Evolutionary conservation across 1,140 invertebrate species (phyloP).

Genomic region (Oscheius sp.): DNA sequence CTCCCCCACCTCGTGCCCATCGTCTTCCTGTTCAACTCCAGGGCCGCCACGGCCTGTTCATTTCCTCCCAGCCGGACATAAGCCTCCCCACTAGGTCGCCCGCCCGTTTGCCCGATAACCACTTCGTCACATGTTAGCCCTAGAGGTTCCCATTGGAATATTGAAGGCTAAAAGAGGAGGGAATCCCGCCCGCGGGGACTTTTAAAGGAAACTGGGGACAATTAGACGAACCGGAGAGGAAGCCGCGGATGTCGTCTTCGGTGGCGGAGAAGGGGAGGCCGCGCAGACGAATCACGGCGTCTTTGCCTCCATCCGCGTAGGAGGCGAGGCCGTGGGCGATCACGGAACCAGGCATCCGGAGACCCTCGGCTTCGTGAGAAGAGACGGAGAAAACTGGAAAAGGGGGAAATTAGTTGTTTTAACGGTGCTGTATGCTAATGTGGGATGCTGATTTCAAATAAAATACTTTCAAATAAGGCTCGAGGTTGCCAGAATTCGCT

Average conservation of each 20-base stretch:
- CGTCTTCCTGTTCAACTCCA: slow-evolving; percentile 7
- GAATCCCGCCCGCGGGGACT: neutral
- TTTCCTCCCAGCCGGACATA: neutral
- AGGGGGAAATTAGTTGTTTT: too few species aligned
- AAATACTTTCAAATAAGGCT: too few species aligned
- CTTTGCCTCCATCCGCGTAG: too few species aligned
- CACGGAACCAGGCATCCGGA: neutral
- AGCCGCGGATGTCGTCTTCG: neutral
- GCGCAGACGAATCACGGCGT: neutral
- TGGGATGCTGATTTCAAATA: too few species aligned
- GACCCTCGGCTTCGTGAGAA: neutral
- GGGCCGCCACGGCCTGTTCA: neutral
- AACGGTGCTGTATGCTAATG: too few species aligned
- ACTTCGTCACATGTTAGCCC: slow-evolving; percentile 6
- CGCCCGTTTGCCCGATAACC: slow-evolving; percentile 4
- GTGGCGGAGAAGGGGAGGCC: neutral
- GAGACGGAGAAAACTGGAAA: neutral
- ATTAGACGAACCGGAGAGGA: neutral
- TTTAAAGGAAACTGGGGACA: neutral
- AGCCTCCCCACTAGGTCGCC: slow-evolving; percentile 7
- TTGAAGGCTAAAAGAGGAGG: neutral
- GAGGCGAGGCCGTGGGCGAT: neutral
- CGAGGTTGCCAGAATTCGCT: too few species aligned
- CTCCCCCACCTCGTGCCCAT: slow-evolving; percentile 5
- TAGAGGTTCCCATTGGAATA: neutral